phyloP scores from a whole-genome alignment of 2,797 vertebrate genomes.

The Schizothorax lantsangensis region DNA sequence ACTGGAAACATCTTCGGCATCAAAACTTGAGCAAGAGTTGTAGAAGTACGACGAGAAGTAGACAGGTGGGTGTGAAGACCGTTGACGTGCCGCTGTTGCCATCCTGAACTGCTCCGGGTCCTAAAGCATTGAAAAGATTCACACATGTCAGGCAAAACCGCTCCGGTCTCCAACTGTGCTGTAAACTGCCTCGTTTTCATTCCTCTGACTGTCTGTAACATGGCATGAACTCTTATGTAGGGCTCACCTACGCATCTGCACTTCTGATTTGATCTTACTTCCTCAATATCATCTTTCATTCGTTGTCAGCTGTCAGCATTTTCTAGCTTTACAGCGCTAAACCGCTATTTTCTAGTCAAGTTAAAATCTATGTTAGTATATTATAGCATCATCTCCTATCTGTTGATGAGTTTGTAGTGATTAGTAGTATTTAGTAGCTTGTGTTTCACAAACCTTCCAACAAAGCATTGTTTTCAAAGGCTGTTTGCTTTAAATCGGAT shows the following conservation, averaged over 20 bases:
- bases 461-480: slow-evolving; percentile 62
- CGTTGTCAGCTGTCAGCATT: background rate
- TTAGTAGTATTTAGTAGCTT: slow-evolving; percentile 44
- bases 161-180: slow-evolving; percentile 10
- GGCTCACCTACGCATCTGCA: slow-evolving; percentile 9
- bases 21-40: slow-evolving; percentile 91
- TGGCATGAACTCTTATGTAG: slow-evolving; percentile 6
- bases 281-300: background rate
- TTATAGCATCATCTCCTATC: slow-evolving; percentile 30
- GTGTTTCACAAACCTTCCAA: slow-evolving; percentile 67
- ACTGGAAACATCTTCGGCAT: slow-evolving; percentile 78
- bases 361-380: slow-evolving; percentile 61
- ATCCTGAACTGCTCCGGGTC: slow-evolving; percentile 93
- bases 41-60: slow-evolving; percentile 84
- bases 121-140: slow-evolving; percentile 57
- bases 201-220: background rate
- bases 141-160: slow-evolving; percentile 9
- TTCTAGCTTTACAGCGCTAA: slow-evolving; percentile 1
- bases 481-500: slow-evolving; percentile 63
- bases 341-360: background rate
- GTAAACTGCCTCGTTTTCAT: background rate
- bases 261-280: background rate
- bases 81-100: slow-evolving; percentile 84
- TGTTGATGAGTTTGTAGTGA: slow-evolving; percentile 29
- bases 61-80: slow-evolving; percentile 82